Percentiles rank a stretch among this genome's conserved stretches.
These are phyloP conservation scores for Megalops cyprinoides DNA, from an alignment of 2,797 vertebrate species.

Conservation along the genomic window DNA sequence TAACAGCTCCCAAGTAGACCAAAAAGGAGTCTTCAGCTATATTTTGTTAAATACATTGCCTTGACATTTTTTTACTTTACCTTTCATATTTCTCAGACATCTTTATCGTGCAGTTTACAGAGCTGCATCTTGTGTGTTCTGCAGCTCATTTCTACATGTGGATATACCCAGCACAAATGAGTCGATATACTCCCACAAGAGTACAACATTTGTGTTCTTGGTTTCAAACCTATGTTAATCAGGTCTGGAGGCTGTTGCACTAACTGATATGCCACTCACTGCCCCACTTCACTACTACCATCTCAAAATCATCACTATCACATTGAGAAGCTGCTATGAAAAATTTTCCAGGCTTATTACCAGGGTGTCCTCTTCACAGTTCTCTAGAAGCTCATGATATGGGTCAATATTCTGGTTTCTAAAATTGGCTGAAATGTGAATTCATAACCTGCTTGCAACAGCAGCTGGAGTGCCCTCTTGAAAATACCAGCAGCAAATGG, in stretches of 20 bases:
- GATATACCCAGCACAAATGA: not conserved
- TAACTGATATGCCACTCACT: not conserved
- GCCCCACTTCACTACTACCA: not conserved
- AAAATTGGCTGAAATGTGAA: not conserved
- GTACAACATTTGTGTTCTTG: not conserved
- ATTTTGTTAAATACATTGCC: not conserved
- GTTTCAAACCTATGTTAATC: not conserved
- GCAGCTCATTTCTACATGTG: not conserved
- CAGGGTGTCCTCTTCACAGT: not conserved
- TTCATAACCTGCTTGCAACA: slow-evolving; percentile 26
- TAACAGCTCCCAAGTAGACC: not conserved
- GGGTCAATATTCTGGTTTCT: not conserved
- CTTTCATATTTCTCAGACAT: too few species aligned
- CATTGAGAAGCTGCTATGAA: not conserved
- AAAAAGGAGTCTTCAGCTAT: not conserved
- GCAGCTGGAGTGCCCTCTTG: slow-evolving; percentile 45
- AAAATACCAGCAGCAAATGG: slow-evolving; percentile 32
- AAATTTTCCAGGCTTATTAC: not conserved
- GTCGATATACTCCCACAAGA: not conserved
- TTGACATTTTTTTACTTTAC: not conserved
- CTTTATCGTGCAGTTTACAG: too few species aligned
- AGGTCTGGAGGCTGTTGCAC: not conserved
- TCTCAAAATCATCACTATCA: not conserved
- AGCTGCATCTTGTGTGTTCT: not conserved
- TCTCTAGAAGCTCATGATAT: not conserved